Conservation (phyloP, 2,888 invertebrate genomes). For the Cantharis lateralis region DNA sequence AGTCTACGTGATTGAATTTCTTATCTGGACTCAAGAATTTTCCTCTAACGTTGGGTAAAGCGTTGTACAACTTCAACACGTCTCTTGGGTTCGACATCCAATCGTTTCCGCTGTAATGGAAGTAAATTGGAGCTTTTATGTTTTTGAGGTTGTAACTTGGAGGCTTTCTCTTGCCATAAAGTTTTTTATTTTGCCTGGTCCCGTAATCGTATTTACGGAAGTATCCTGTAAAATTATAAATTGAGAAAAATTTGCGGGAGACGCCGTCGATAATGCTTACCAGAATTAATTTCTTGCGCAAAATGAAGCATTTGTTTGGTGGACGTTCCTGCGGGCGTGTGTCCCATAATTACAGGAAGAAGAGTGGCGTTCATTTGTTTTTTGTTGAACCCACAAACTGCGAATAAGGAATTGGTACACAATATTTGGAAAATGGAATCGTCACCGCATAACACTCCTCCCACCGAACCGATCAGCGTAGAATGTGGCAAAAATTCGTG, state of each 20-base stretch:
- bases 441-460: conserved; percentile 55
- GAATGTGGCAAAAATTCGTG: conserved; percentile 68
- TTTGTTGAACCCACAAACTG: conserved; percentile 46
- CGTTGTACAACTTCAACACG: background rate
- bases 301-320: conserved; percentile 72
- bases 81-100: conserved; percentile 50
- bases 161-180: conserved; percentile 45
- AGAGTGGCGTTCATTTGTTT: conserved; percentile 46
- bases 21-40: conserved; percentile 59
- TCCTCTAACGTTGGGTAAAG: conserved; percentile 37
- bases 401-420: conserved; percentile 47
- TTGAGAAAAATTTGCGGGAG: background rate
- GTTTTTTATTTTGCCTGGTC: background rate
- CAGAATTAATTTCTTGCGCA: conserved; percentile 63
- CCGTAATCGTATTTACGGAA: conserved; percentile 25
- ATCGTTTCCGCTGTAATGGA: conserved; percentile 57
- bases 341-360: conserved; percentile 41
- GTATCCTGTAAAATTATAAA: background rate
- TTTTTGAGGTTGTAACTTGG: conserved; percentile 51
- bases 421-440: conserved; percentile 41
- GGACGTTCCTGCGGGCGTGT: conserved; percentile 54
- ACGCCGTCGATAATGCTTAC: conserved; percentile 14
- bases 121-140: conserved; percentile 50
- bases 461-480: conserved; percentile 58
- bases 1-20: conserved; percentile 67